Percentiles rank a stretch among this genome's conserved stretches.
Evolutionary conservation across 2,113 vertebrate genomes (phyloP).

Genomic region (Ammodytes marinus): DNA sequence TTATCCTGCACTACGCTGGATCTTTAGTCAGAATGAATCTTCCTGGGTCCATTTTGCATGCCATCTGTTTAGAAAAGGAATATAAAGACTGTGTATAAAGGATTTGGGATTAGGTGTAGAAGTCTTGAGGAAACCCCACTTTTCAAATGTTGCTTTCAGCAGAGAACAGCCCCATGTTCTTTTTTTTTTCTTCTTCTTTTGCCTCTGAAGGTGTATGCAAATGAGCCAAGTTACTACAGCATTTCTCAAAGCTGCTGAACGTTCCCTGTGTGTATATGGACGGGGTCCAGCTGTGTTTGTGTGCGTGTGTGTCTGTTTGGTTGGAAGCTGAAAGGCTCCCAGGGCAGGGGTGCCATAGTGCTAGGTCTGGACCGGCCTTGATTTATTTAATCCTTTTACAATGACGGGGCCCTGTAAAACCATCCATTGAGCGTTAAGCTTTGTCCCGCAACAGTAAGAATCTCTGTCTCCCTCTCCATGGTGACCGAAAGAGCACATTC

Average conservation of each 20-base stretch:
- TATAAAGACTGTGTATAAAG: background rate
- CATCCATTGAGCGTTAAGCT: slow-evolving; percentile 76
- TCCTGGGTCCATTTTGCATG: background rate
- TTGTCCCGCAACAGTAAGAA: slow-evolving; percentile 81
- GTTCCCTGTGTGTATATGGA: slow-evolving; percentile 52
- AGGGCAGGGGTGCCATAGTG: slow-evolving; percentile 44
- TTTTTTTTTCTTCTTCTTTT: slow-evolving; percentile 6
- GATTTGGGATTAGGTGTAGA: background rate
- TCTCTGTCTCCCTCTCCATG: slow-evolving; percentile 79
- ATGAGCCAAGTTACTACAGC: slow-evolving; percentile 67
- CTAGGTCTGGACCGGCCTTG: slow-evolving; percentile 70
- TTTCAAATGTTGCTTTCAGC: slow-evolving; percentile 11
- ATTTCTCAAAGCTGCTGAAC: slow-evolving; percentile 50
- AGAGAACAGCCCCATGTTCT: slow-evolving; percentile 21
- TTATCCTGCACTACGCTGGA: background rate
- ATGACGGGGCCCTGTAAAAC: slow-evolving; percentile 77
- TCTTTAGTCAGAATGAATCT: slow-evolving; percentile 1
- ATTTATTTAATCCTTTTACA: slow-evolving; percentile 84
- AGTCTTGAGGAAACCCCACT: background rate
- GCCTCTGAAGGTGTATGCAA: slow-evolving; percentile 66
- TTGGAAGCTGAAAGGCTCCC: slow-evolving; percentile 51
- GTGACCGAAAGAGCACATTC: slow-evolving; percentile 82
- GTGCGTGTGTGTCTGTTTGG: slow-evolving; percentile 70
- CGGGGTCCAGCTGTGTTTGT: slow-evolving; percentile 70
- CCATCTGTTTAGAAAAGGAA: background rate